Evolutionary conservation across 2,113 vertebrate genomes (phyloP).

Genomic region (Xiphias gladius): DNA sequence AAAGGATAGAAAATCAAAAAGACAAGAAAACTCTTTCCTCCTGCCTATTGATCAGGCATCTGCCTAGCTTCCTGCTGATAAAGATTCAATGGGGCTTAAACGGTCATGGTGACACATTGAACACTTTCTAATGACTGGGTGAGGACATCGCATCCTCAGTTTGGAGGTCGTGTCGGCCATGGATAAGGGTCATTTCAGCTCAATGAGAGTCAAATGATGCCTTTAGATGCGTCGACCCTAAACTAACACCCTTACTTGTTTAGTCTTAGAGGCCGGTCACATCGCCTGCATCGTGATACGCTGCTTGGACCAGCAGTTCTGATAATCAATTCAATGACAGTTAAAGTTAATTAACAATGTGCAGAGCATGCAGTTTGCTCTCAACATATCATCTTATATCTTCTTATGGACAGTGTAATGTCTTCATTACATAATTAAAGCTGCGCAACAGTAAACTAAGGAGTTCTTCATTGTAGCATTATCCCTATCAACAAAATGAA

Average conservation of each 20-base stretch:
- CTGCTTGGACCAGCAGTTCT: slow-evolving; percentile 8
- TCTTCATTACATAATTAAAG: slow-evolving; percentile 19
- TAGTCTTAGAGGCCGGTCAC: slow-evolving; percentile 9
- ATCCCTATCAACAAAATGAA: slow-evolving; percentile 50
- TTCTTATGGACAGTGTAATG: neutral
- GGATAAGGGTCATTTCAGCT: slow-evolving; percentile 33
- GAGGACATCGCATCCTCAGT: slow-evolving; percentile 16
- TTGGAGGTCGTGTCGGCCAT: slow-evolving; percentile 24
- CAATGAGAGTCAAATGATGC: slow-evolving; percentile 24
- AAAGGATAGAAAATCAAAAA: neutral
- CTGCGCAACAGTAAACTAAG: neutral
- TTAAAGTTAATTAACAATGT: slow-evolving; percentile 39
- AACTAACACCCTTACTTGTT: slow-evolving; percentile 17
- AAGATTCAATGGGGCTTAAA: slow-evolving; percentile 40
- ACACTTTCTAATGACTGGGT: slow-evolving; percentile 38
- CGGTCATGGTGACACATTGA: slow-evolving; percentile 23
- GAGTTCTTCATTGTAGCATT: slow-evolving; percentile 8
- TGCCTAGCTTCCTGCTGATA: slow-evolving; percentile 23
- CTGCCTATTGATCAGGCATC: slow-evolving; percentile 40
- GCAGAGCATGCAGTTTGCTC: slow-evolving; percentile 8
- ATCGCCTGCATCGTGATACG: neutral
- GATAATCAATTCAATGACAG: slow-evolving; percentile 40
- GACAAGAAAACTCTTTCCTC: neutral
- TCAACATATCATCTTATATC: slow-evolving; percentile 14
- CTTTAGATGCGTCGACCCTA: slow-evolving; percentile 39